Evolutionary conservation across 1,140 invertebrate genomes (phyloP).

Genomic region (Macrostomum lignano): DNA sequence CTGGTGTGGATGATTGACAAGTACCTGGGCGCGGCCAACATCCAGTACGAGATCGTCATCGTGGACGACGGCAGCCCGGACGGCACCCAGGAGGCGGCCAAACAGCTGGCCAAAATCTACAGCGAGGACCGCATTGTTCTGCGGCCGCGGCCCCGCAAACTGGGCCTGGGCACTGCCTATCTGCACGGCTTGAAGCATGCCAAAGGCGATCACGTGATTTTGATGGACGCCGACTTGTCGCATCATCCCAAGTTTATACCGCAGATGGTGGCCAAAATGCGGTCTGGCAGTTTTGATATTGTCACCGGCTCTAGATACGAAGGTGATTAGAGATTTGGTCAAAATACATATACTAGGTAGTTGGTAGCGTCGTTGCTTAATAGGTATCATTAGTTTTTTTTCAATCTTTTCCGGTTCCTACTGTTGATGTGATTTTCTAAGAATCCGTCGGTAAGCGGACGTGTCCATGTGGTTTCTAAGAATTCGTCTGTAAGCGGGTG

Average conservation of each 20-base stretch:
- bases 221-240: slow-evolving; percentile 97
- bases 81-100: slow-evolving; percentile 69
- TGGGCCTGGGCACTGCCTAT: slow-evolving; percentile 52
- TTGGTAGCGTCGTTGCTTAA: no score
- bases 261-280: slow-evolving; percentile 55
- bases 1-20: slow-evolving; percentile 83
- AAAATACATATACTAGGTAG: no score
- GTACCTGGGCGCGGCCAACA: slow-evolving; percentile 50
- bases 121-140: slow-evolving; percentile 64
- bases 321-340: no score
- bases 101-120: slow-evolving; percentile 65
- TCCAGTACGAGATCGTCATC: slow-evolving; percentile 70
- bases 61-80: slow-evolving; percentile 98
- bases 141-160: slow-evolving; percentile 58
- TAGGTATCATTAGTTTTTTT: no score
- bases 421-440: no score
- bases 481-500: no score
- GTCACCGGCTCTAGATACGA: slow-evolving; percentile 40
- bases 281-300: slow-evolving; percentile 69
- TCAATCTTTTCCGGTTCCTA: no score
- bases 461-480: no score
- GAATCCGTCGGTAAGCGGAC: no score
- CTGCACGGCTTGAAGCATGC: slow-evolving; percentile 86
- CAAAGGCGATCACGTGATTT: slow-evolving; percentile 77
- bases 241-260: slow-evolving; percentile 54